Evolutionary conservation across 2,797 vertebrate species (phyloP), one percentile per base, ranked within the genome.

Genomic region (Ataeniobius toweri): DNA sequence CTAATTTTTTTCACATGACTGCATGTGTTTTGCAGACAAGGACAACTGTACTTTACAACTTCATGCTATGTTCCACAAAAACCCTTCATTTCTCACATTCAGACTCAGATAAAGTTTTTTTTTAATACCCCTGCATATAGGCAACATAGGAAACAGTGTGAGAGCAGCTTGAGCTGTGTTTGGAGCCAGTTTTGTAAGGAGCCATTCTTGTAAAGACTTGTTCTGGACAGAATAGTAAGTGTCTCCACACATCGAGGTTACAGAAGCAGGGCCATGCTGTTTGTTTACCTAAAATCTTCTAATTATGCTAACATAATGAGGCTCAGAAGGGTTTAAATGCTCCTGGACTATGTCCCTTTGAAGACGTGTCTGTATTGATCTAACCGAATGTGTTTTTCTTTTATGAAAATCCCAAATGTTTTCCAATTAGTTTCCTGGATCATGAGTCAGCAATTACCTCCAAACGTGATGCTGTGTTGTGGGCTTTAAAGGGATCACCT

Each of bases 221-320:
- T 20, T 55, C 1, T 51, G 8, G 24, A 14, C 67, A 69, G 67
- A 69, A 69, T 31, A 41, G 24, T 44, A 3, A 5, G 41, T 69
- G 39, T 69, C 63, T 67, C 36, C 24, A 44, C 13, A 58, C 31
- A 16, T 8, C 44, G n/a, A 71, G 7, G 71, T 76, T 71, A 51
- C 53, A 75, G 28, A 80, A 46, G 53, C 46, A 46, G 73, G 48
- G 16, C 46, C 46, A 12, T 16, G n/a, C 36, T 86, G 83, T 77
- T 83, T 89, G 74, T 86, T 89, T 79, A 65, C 53, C 12, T 13
- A 18, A 39, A 72, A 79, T 82, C 83, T 53, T 39, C 58, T 81
- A 78, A 89, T 89, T 86, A 85, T 90, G 88, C 65, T 82, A 61
- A 78, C 78, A 46, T 85, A 89, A 90, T 77, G 72, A 86, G 79